Evolutionary conservation across 2,797 vertebrate species (phyloP), one percentile per base, ranked within the genome.

Genomic region (Hippopotamyrus pictus): DNA sequence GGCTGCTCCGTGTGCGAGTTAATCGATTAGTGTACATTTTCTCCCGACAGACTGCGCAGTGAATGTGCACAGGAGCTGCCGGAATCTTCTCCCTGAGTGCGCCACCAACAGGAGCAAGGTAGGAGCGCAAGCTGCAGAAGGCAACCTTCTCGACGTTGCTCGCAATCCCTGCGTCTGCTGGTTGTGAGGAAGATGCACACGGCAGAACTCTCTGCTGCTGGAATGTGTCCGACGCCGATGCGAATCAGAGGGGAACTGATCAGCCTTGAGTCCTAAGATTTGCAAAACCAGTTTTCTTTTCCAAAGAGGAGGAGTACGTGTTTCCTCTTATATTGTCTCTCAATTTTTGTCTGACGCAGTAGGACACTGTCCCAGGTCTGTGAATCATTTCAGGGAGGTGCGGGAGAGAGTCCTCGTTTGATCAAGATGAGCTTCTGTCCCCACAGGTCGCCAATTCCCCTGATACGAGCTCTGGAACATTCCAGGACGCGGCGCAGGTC

Each of bases 11-110:
- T 25, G 79, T 25, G 19, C 50, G 57, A 14, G 19, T 17, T 14
- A 5, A 50, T 25, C 8, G 22, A 51, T 51, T 1, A 22, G 3
- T 19, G 8, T 86, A 2, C 22, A 2, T 14, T 53, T 14, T 51
- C 19, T 12, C 91, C 91, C 92, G 94, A 92, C 95, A 97, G 97
- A 97, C 91, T 98, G 97, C 92, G 96, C 96, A 29, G 97, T 97
- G 92, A 98, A 98, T 86, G 96, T 98, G 93, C 97, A 97, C 93
- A 98, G 97, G 94, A 97, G 94, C 95, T 97, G 97, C 94, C 97
- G 93, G 95, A 96, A 92, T 91, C 96, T 97, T 90, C 94, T 97
- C 92, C 94, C 97, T 86, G 97, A 98, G 93, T 98, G 98, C 94
- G 96, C 94, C 94, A 96, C 94, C 94, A 92, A 65, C 93, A 97